phyloP scores from a whole-genome alignment of 2,888 invertebrate genomes.

The Drosophila anomalipes region DNA sequence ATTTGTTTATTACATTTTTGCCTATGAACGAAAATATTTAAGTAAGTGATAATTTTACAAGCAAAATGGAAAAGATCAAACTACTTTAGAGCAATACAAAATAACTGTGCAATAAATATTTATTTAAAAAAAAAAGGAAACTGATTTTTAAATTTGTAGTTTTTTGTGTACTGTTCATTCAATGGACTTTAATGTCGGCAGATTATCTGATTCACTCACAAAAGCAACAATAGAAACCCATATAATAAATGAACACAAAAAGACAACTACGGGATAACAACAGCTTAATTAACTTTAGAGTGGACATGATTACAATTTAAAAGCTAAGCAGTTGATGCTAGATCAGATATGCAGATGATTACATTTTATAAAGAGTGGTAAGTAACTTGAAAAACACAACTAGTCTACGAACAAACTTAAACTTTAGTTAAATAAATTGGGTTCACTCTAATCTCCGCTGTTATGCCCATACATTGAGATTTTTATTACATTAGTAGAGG shows the following conservation, averaged over 20 bases:
- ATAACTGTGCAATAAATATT: conserved; percentile 70
- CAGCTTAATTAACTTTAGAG: conserved; percentile 11
- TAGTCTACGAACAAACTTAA: not conserved
- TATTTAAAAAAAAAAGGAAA: conserved; percentile 24
- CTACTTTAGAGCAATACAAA: conserved; percentile 61
- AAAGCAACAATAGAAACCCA: not conserved
- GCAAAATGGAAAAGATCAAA: conserved; percentile 35
- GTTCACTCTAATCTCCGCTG: conserved; percentile 22
- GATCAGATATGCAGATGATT: not conserved
- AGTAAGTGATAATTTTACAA: conserved; percentile 52
- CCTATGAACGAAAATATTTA: conserved; percentile 38
- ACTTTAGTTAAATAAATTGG: not conserved
- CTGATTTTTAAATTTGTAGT: not conserved
- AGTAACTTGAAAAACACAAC: not conserved
- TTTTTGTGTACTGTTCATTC: not conserved
- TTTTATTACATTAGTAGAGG: conserved; percentile 11
- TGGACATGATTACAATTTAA: conserved; percentile 9
- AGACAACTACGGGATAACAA: conserved; percentile 22
- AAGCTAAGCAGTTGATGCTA: no score
- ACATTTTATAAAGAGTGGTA: not conserved
- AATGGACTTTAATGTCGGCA: not conserved
- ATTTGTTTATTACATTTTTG: conserved; percentile 22
- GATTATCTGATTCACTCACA: not conserved
- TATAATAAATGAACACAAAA: conserved; percentile 10
- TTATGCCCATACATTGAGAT: not conserved